Evolutionary conservation across 1,140 invertebrate species (phyloP).

Genomic region (Agrypnia vestita): DNA sequence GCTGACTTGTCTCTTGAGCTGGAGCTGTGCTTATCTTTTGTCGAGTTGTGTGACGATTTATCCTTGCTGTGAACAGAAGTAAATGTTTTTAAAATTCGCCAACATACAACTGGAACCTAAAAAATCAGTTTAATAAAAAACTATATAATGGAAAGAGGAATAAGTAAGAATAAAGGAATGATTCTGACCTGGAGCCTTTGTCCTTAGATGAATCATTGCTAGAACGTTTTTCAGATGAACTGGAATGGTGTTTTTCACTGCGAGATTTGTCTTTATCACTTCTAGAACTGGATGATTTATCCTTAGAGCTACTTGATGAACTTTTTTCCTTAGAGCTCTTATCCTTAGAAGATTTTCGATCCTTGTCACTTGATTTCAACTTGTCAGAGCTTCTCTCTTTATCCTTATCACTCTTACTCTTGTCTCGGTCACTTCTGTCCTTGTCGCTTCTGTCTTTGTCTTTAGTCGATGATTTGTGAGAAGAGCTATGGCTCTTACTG

Average conservation of each 20-base stretch:
- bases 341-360: conserved; percentile 69
- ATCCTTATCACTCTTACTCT: conserved; percentile 71
- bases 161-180: not conserved
- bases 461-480: conserved; percentile 79
- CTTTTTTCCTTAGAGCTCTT: conserved; percentile 51
- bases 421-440: conserved; percentile 73
- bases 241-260: conserved; percentile 67
- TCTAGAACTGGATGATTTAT: conserved; percentile 67
- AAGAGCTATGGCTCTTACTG: conserved; percentile 74
- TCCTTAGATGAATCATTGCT: conserved; percentile 19
- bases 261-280: conserved; percentile 69
- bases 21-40: conserved; percentile 68
- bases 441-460: conserved; percentile 72
- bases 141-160: not conserved
- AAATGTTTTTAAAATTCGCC: not conserved
- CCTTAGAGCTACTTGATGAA: conserved; percentile 62
- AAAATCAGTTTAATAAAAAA: not conserved
- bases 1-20: conserved; percentile 54
- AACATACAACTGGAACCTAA: not conserved
- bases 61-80: conserved; percentile 50
- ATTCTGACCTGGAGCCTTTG: conserved; percentile 22
- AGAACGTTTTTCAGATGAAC: conserved; percentile 52
- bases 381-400: conserved; percentile 68
- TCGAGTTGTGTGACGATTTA: conserved; percentile 63
- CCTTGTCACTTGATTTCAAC: conserved; percentile 68